Evolutionary conservation across 2,113 vertebrate genomes (phyloP).

Genomic region (Otus sunia): DNA sequence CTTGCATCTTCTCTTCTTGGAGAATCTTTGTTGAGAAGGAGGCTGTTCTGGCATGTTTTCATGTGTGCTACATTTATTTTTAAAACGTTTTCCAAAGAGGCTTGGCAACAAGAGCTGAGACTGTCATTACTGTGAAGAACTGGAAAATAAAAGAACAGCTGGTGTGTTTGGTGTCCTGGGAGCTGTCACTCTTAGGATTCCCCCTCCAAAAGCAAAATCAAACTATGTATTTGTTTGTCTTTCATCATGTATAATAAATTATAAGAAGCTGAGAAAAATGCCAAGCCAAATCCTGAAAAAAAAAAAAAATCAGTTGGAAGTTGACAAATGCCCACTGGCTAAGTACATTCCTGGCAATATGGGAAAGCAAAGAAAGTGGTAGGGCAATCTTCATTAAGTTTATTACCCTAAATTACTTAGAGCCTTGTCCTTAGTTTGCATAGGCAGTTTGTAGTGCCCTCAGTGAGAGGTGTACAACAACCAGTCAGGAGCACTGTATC

Average conservation of each 20-base stretch:
- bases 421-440: not conserved
- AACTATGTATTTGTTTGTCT: constrained; percentile 16
- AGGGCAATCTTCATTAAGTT: not conserved
- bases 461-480: not conserved
- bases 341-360: not conserved
- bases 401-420: not conserved
- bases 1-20: not conserved
- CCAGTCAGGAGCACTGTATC: not conserved
- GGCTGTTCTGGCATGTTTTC: constrained; percentile 26
- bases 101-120: constrained; percentile 5
- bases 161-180: constrained; percentile 17
- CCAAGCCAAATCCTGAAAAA: not conserved
- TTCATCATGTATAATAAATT: constrained; percentile 18
- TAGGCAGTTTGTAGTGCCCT: not conserved
- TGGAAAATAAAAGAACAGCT: constrained; percentile 13
- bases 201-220: constrained; percentile 28
- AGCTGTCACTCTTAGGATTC: constrained; percentile 14
- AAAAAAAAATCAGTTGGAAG: not conserved
- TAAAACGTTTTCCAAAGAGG: constrained; percentile 13
- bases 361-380: not conserved
- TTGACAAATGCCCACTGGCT: not conserved
- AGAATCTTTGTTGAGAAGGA: not conserved
- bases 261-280: constrained; percentile 7
- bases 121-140: not conserved
- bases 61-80: not conserved